Evolutionary conservation across 2,113 vertebrate species (phyloP), one percentile per base, ranked within the genome.

Genomic region (Herpetotheres cachinnans): DNA sequence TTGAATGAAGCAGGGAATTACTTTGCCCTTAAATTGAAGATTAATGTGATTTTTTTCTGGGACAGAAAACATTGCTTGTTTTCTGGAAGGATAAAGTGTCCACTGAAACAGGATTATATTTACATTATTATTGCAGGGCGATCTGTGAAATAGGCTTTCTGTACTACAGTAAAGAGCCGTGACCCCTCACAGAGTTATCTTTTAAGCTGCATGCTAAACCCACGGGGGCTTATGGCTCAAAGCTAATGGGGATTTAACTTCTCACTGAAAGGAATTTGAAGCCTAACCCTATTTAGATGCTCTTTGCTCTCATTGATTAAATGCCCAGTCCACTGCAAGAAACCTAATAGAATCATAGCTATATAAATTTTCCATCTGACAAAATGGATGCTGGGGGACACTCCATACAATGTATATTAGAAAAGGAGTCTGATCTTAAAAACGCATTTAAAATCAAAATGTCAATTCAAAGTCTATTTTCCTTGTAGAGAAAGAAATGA

Each of bases 131-230:
- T 73, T 95, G 91, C 84, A 83, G 89, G 55, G 59, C 4, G 38
- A 93, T 94, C 89, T 97, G 93, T 96, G 95, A 96, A 96, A 96
- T 93, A 96, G 92, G 94, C 91, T 94, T 96, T 96, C 87, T 93
- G 47, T 94, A 78, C 87, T 90, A 91, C 77, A 66, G 70, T 85
- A 90, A 95, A 95, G 96, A 91, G 86, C 95, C 22, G 3, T 91
- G 91, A 95, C 95, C 91, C 73, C 78, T 95, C 59, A 58, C 62
- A 40, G 93, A 46, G 87, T 96, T 96, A 95, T 94, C 95, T 97
- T 93, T 90, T 96, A 96, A 97, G 97, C 93, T 78, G 30, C 10
- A 9, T 93, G 59, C 76, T 97, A 97, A 97, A 97, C 79, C 93
- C 82, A 77, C 0, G 1, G 81, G 74, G 84, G 71, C 42, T 97